Base-by-base conservation (phyloP, 2,113 vertebrate species). In the Spea bombifrons region DNA sequence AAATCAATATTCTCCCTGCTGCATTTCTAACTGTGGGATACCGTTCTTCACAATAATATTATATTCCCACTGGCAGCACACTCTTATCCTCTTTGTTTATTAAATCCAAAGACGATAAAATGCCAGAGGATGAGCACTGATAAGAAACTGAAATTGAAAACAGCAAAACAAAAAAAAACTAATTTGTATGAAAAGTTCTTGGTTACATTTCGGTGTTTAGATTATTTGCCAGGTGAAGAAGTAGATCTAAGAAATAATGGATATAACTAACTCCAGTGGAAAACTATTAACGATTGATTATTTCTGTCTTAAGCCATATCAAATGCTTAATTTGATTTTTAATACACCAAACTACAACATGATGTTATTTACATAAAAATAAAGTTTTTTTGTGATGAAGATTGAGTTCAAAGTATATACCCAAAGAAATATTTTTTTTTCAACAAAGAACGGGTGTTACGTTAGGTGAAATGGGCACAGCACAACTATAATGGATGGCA, bases 51-150 rank as follows among this genome's bases (percentile, higher is more conserved):
- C 52, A 73, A 74, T 68, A 80, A 74, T 73, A 67, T 80, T 80
- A 80, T 80, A 74, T 73, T 74, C 71, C 63, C 64, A 74, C 78
- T 68, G 78, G 52, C 71, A 74, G 63, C 53, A 68, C 57, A 44
- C 78, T 74, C 65, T 57, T 80, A 74, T 73, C 78, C 71, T 74
- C 71, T 80, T 67, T 80, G 71, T 73, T 80, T 80, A 80, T 80
- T 80, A 73, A 80, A 80, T 80, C 63, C 71, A 80, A 74, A 74
- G 71, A 71, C 17, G 45, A 64, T 61, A 67, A 74, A 74, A 80
- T 67, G 65, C 70, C 50, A 61, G 52, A 50, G 63, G 52, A 64
- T 68, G 71, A 80, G 74, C 55, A 45, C 71, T 66, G 61, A 72
- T 73, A 79, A 80, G 77, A 49, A 80, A 65, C 45, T 68, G 71